Conservation (phyloP, 1,140 invertebrate genomes). For the Euura saliciscinereae region DNA sequence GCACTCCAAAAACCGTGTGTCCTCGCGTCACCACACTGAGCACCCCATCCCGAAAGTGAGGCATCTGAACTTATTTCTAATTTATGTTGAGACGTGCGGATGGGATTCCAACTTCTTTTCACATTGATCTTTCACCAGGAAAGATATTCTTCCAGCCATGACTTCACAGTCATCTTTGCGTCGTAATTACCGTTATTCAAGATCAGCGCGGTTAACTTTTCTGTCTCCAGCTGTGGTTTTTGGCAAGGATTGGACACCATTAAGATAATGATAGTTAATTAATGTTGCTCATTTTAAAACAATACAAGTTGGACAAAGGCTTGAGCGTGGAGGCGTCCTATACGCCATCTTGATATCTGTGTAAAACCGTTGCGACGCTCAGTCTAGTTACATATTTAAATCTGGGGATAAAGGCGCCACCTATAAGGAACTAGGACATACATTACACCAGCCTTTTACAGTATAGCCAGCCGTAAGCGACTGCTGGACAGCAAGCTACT, state of each 20-base stretch:
- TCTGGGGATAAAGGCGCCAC: no score
- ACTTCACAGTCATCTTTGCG: slow-evolving; percentile 10
- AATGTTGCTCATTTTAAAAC: no score
- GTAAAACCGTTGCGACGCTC: no score
- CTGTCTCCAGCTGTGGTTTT: no score
- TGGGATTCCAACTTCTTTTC: slow-evolving; percentile 8
- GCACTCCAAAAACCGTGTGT: slow-evolving; percentile 23
- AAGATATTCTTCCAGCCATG: neutral
- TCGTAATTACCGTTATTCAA: neutral
- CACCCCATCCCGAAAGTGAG: slow-evolving; percentile 38
- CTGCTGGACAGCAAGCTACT: slow-evolving; percentile 30
- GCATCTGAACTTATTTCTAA: slow-evolving; percentile 39
- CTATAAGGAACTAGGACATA: no score
- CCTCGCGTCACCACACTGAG: slow-evolving; percentile 11
- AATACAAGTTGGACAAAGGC: no score
- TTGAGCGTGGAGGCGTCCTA: no score
- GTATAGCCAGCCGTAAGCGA: slow-evolving; percentile 24
- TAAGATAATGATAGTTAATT: no score
- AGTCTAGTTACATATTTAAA: no score
- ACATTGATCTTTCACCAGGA: slow-evolving; percentile 19
- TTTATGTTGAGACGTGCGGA: neutral
- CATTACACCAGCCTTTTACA: slow-evolving; percentile 24
- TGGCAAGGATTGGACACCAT: no score
- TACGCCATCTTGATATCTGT: no score
- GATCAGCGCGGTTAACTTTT: neutral